These are phyloP conservation scores for Babylonia areolata DNA, from an alignment of 1,140 invertebrate species.

Conservation along the genomic window DNA sequence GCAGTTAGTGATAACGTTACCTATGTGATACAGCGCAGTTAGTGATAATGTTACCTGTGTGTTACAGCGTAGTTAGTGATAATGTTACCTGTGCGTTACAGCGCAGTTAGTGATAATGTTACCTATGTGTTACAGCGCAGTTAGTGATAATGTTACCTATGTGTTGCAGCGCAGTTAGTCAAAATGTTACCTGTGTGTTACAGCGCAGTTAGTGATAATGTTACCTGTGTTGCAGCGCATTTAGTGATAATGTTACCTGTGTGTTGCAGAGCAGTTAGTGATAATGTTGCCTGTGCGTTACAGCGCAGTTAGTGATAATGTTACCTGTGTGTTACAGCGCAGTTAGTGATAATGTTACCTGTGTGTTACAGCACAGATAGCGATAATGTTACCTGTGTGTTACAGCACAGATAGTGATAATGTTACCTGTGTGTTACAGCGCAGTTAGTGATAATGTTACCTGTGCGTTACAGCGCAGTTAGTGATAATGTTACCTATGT, in stretches of 20 bases:
- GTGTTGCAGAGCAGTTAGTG: constrained; percentile 50
- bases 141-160: neutral
- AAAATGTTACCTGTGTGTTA: too few relatives aligned
- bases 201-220: neutral
- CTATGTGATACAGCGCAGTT: too few relatives aligned
- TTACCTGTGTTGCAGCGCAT: constrained; percentile 42
- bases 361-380: constrained; percentile 48
- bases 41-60: neutral
- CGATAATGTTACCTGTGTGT: too few relatives aligned
- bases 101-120: too few relatives aligned
- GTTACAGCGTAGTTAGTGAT: constrained; percentile 41
- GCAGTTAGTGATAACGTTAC: too few relatives aligned
- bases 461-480: too few relatives aligned
- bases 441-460: too few relatives aligned
- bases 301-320: neutral
- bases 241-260: neutral
- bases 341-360: neutral
- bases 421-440: constrained; percentile 42
- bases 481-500: neutral
- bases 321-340: constrained; percentile 43
- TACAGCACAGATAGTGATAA: neutral
- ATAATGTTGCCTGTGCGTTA: too few relatives aligned
- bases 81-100: constrained; percentile 24
- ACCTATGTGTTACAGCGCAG: too few relatives aligned
- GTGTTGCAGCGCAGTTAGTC: constrained; percentile 51